Base-by-base conservation (phyloP, 2,113 vertebrate genomes). In the Craseonycteris thonglongyai region DNA sequence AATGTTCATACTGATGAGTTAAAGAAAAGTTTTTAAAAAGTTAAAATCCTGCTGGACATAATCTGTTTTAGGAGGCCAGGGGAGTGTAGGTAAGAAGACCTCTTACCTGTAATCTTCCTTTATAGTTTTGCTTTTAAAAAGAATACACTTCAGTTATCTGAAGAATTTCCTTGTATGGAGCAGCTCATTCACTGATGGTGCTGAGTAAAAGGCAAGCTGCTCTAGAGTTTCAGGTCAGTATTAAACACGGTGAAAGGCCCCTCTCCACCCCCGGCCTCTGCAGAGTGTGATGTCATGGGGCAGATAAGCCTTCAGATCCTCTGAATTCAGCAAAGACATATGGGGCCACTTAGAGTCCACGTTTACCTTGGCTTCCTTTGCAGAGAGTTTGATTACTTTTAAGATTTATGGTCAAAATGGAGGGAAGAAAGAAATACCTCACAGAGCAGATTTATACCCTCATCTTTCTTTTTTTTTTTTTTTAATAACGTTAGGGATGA, bases 341-440 rank as follows among this genome's bases (percentile, higher is more conserved):
- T 35, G 86, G 89, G 80, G 56, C 90, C 54, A 58, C 75, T 58
- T 30, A 56, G 21, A 78, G 54, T 47, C 87, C 65, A 88, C 68
- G 87, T 94, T 94, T 76, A 79, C 66, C 71, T 83, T 94, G 59
- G 56, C 75, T 93, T 94, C 84, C 92, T 91, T 58, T 51, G 54
- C 38, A 85, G 69, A 81, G 88, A 92, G 87, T 92, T 93, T 93
- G 95, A 96, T 95, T 94, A 93, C 81, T 95, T 90, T 84, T 92
- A 79, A 96, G 95, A 97, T 96, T 95, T 96, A 95, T 71, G 76
- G 76, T 58, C 59, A 24, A 61, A 47, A 49, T 0, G 5, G 79
- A 87, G 9, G 76, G 75, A 47, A 18, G 59, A 61, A 84, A 76
- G 72, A 80, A 84, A 87, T 66, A 80, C 18, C n/a, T 94, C 59